A percentile compares a stretch with the other conserved stretches of the same genome.
These are phyloP conservation scores for Elgaria multicarinata DNA, from an alignment of 2,113 vertebrate genomes.

Conservation along the genomic window DNA sequence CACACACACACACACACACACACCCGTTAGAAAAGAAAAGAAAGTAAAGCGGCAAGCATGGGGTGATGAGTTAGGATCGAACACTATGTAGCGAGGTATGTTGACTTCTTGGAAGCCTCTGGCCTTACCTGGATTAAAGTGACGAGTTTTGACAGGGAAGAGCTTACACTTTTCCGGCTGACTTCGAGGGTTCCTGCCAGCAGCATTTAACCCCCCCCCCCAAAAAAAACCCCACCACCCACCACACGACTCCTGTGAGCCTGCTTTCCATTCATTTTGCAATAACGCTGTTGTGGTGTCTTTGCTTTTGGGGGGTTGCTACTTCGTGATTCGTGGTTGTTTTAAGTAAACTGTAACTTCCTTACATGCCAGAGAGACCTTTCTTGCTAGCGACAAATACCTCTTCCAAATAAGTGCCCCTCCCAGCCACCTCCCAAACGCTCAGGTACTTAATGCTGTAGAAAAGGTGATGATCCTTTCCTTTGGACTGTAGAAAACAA, in stretches of 20 bases:
- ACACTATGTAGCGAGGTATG: background rate
- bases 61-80: background rate
- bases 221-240: fast-evolving
- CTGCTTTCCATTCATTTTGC: background rate
- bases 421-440: no score
- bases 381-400: background rate
- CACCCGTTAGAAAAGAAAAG: fast-evolving
- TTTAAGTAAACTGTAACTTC: background rate
- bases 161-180: background rate
- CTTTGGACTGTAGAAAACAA: background rate
- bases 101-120: background rate
- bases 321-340: background rate
- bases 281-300: background rate
- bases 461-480: background rate
- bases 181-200: background rate
- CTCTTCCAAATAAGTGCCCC: background rate
- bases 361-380: background rate
- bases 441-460: background rate
- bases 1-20: no score
- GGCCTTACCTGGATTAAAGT: background rate
- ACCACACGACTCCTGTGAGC: background rate
- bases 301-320: background rate
- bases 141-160: background rate
- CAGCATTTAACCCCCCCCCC: background rate
- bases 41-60: background rate